Evolutionary conservation across 2,797 vertebrate genomes (phyloP), one percentile per base, ranked within the genome.

Genomic region (Gadopsis marmoratus): DNA sequence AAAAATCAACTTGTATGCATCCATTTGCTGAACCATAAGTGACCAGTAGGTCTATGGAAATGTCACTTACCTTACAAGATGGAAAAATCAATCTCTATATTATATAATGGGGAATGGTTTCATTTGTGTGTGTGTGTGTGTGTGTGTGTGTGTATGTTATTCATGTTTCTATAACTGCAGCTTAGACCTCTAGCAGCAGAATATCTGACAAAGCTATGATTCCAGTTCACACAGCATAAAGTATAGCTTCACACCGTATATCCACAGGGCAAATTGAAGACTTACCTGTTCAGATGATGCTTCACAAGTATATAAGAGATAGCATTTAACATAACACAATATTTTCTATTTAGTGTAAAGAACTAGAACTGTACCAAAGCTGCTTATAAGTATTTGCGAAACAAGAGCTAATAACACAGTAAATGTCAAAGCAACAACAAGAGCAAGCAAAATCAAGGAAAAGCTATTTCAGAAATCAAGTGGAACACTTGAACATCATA

Each of bases 51-150:
- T 70, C 4, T 45, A 59, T 59, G 48, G 53, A 83, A 84, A 84
- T 76, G 71, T 71, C 85, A 95, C 94, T 93, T 94, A 95, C 94
- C 94, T 94, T 88, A 43, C 64, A 21, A 53, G 67, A 86, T 71
- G 55, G 58, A 60, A 59, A 82, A 89, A 78, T 80, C 54, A 56
- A 43, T 74, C 48, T 84, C 39, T 56, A 56, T 41, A 68, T 75
- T 55, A 41, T 29, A 5, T 58, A 48, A 71, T 68, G 11, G 10
- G 3, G 12, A 59, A 26, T 71, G n/a, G 33, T 77, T 74, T 73
- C 2, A 21, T 76, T 53, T 56, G 16, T 56, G 61, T 45, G 39
- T 54, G 45, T 78, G 31, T 75, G 31, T 39, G 5, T 53, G 26
- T 47, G 43, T 53, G 37, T 51, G 29, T 37, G n/a, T 70, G 33